Evolutionary conservation across 2,888 invertebrate species (phyloP).

Genomic region (Drosophila yooni): DNA sequence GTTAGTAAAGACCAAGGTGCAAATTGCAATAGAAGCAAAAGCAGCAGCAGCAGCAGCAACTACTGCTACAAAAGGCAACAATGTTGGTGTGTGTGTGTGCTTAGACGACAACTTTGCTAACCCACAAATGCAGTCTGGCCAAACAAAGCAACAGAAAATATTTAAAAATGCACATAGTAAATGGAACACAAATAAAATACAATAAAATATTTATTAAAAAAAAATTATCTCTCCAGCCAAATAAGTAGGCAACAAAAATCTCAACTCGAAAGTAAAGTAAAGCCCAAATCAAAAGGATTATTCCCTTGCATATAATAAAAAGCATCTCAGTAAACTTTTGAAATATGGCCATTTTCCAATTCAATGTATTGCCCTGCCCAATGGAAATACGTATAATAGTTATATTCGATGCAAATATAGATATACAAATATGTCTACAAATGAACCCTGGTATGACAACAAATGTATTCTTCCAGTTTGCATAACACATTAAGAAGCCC

Average conservation of each 20-base stretch:
- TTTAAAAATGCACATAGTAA: conserved; percentile 59
- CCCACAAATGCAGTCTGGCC: conserved; percentile 1
- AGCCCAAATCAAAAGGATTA: neutral
- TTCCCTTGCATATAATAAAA: neutral
- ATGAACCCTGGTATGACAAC: neutral
- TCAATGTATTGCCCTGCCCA: neutral
- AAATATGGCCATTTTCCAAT: neutral
- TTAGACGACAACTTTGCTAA: conserved; percentile 12
- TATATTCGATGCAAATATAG: neutral
- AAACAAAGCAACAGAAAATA: conserved; percentile 56
- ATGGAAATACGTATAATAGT: neutral
- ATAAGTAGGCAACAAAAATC: neutral
- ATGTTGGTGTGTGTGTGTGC: conserved; percentile 12
- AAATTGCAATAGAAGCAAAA: conserved; percentile 57
- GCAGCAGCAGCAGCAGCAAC: conserved; percentile 4
- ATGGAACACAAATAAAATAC: neutral
- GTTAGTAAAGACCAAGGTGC: conserved; percentile 17
- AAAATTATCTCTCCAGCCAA: neutral
- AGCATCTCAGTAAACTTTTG: neutral
- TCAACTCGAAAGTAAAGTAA: neutral
- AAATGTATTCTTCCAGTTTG: conserved; percentile 6
- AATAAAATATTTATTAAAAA: too few species aligned
- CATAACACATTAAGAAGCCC: conserved; percentile 15
- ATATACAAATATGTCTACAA: neutral
- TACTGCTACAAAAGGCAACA: conserved; percentile 4